Conservation (phyloP, 2,888 invertebrate species). For the Adineta ricciae region DNA sequence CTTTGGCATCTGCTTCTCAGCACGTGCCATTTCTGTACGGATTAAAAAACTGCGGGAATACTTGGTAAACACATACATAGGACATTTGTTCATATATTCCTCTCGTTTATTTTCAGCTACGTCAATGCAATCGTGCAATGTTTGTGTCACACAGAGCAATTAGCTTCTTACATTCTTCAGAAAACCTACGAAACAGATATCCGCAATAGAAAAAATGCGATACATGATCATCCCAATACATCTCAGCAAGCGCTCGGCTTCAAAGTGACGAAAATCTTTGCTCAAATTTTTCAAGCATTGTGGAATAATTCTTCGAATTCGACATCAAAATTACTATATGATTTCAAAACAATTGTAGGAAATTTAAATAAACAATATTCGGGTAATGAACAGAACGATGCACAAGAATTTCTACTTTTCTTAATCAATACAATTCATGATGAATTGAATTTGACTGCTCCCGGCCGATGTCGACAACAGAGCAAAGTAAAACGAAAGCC, state of each 20-base stretch:
- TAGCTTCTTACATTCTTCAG: background rate
- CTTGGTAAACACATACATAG: background rate
- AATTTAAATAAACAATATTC: constrained; percentile 81
- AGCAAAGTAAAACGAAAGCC: background rate
- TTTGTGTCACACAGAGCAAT: constrained; percentile 7
- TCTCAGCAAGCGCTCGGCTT: background rate
- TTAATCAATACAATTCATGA: constrained; percentile 89
- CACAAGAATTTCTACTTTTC: constrained; percentile 91
- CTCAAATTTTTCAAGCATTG: background rate
- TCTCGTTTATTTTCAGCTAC: background rate
- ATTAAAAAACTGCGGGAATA: constrained; percentile 8
- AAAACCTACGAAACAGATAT: constrained; percentile 2
- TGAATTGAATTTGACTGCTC: constrained; percentile 82
- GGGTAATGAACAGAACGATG: constrained; percentile 84
- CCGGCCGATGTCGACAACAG: constrained; percentile 56
- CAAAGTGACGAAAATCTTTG: background rate
- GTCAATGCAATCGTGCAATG: background rate
- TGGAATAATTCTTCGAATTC: background rate
- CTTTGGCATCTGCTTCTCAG: background rate
- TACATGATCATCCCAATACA: background rate
- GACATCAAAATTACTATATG: constrained; percentile 41
- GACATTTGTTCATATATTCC: no score
- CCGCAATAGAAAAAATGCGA: background rate
- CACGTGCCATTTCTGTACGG: background rate
- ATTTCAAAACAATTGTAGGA: constrained; percentile 72